Evolutionary conservation across 1,140 invertebrate species (phyloP), one percentile per base, ranked within the genome.

Genomic region (Pogonomyrmex barbatus): DNA sequence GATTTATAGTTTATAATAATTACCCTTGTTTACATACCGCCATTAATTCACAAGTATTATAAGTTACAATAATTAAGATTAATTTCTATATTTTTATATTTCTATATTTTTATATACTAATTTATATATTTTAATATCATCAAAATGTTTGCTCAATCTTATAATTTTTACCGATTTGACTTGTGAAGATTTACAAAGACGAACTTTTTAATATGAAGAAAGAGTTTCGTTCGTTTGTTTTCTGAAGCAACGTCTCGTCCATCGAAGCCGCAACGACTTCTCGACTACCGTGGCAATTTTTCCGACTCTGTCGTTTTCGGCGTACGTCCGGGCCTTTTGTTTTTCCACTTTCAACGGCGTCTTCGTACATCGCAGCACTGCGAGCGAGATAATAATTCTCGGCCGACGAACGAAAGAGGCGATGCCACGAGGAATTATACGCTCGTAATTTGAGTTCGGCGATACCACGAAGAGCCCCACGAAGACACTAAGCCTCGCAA

Each of bases 381-480:
- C 65, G n/a, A 71, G 65, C 47, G 50, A 62, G 56, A 65, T 88
- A 88, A 88, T 88, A 88, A 81, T 75, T 88, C 67, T 56, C 50
- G 45, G 36, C 8, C 45, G 63, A 76, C 65, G 50, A 71, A 50
- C 10, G 76, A 42, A 54, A 88, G 47, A 45, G 45, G 54, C 50
- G 68, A 71, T n/a, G 60, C 52, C 58, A 68, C 12, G 52, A 87
- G 70, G 65, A 87, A 88, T 88, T 87, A 88, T 65, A 87, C 62
- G 85, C 85, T 88, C 85, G 60, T 88, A 88, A 88, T 82, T 82
- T 45, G 85, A 88, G 87, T 87, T 87, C 33, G 83, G 24, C 47
- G 65, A 33, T 71, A 78, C 76, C 85, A 60, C 30, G 36, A 65
- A 71, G 67, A 68, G 47, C n/a, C 5, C 45, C 50, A 42, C 33